Conservation (phyloP, 2,797 vertebrate genomes). For the Prionace glauca region DNA sequence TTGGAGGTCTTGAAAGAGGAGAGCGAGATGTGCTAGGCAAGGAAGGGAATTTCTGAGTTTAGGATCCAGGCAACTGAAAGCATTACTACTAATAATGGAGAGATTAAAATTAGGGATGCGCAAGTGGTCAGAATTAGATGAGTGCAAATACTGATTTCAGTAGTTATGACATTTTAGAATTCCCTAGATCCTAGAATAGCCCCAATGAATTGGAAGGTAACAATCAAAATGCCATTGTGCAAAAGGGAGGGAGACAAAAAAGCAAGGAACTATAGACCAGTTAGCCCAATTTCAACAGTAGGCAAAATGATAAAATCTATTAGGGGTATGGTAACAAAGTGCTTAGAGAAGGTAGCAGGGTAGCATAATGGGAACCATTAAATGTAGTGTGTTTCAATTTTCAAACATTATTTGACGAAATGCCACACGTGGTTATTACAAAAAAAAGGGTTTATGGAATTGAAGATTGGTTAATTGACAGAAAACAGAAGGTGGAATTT, state of each 20-base stretch:
- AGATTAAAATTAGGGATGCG: neutral
- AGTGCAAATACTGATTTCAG: neutral
- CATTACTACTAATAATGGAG: neutral
- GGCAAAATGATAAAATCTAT: neutral
- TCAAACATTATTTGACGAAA: neutral
- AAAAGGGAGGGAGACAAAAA: neutral
- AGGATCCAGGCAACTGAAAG: neutral
- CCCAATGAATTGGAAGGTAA: neutral
- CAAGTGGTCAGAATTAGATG: neutral
- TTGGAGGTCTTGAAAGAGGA: neutral
- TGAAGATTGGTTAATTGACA: neutral
- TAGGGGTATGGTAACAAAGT: neutral
- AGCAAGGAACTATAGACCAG: neutral
- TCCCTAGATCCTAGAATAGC: neutral
- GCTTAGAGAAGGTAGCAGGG: neutral
- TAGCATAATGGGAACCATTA: neutral
- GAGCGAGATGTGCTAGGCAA: neutral
- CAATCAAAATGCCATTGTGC: neutral
- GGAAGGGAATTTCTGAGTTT: neutral
- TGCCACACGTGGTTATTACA: neutral
- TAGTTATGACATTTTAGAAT: neutral
- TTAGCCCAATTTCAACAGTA: neutral
- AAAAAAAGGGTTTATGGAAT: neutral
- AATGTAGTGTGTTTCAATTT: neutral
- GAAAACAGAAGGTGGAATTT: neutral